phyloP scores from a whole-genome alignment of 1,140 invertebrate genomes.

The Drosophila littoralis region DNA sequence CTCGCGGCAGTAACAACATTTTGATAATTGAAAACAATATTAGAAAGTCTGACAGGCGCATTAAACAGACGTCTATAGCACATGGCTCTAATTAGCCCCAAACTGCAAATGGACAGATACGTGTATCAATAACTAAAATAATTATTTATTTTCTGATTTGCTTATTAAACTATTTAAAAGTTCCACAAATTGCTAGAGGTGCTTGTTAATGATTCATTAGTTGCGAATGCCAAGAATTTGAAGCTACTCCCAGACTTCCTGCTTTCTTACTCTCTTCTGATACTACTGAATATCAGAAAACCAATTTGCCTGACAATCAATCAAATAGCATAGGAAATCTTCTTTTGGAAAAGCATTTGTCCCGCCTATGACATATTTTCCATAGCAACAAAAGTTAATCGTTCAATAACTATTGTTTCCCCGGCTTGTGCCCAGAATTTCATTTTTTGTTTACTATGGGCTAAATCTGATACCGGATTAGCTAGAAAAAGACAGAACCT shows the following conservation, averaged over 20 bases:
- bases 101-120: constrained; percentile 26
- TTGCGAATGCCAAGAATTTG: background rate
- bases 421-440: no score
- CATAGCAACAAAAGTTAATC: no score
- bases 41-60: constrained; percentile 20
- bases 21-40: constrained; percentile 49
- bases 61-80: constrained; percentile 1
- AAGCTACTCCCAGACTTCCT: background rate
- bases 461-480: no score
- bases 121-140: background rate
- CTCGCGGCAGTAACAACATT: constrained; percentile 13
- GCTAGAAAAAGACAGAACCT: no score
- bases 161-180: background rate
- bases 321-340: background rate
- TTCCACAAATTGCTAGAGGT: background rate
- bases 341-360: background rate
- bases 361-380: background rate
- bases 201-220: background rate
- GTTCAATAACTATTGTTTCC: no score
- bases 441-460: no score
- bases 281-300: no score
- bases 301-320: no score
- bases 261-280: no score
- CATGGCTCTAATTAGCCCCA: constrained; percentile 10
- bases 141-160: constrained; percentile 22